Base-by-base conservation (phyloP, 1,140 invertebrate species). In the Drosophila virilis region DNA sequence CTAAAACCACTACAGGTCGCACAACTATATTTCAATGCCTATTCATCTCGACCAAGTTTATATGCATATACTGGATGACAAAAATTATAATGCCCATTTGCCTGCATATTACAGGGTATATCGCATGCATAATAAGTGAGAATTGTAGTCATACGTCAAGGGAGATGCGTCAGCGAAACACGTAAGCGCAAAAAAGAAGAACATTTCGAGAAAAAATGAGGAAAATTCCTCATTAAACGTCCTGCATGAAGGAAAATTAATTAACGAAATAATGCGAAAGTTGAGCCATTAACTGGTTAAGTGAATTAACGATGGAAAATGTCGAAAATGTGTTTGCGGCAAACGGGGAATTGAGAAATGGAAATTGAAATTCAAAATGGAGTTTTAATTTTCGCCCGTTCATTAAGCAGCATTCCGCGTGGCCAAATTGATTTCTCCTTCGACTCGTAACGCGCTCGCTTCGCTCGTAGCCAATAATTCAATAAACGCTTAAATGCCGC, bases 241-340 rank as follows among this genome's bases (percentile, higher is more conserved):
- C 54, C 51, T 43, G 42, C 54, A 67, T 73, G 70, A 51, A 54
- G 64, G 35, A 33, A 67, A 73, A 67, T 73, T 67, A 73, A 73
- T 73, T 68, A 73, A 73, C 55, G 70, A 73, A 58, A 60, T 73
- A 67, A 73, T 73, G 70, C 28, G 40, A 45, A 40, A 67, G 64
- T 54, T 15, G 70, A 32, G 48, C 55, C 64, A 68, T 73, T 73
- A 73, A 59, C 55, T 55, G 8, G 35, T 60, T 50, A 68, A 68
- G 35, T 51, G 37, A 60, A 55, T 61, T 61, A 51, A 50, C 45
- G 12, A 28, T 13, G 42, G 13, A 52, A 59, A 73, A 52, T 68
- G 40, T 52, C 35, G 55, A 67, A 57, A 32, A 57, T 57, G 54
- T 28, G 22, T 32, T 13, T 28, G 12, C 15, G 2, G 22, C 28